Evolutionary conservation across 2,797 vertebrate genomes (phyloP).

Genomic region (Cyclura pinguis): DNA sequence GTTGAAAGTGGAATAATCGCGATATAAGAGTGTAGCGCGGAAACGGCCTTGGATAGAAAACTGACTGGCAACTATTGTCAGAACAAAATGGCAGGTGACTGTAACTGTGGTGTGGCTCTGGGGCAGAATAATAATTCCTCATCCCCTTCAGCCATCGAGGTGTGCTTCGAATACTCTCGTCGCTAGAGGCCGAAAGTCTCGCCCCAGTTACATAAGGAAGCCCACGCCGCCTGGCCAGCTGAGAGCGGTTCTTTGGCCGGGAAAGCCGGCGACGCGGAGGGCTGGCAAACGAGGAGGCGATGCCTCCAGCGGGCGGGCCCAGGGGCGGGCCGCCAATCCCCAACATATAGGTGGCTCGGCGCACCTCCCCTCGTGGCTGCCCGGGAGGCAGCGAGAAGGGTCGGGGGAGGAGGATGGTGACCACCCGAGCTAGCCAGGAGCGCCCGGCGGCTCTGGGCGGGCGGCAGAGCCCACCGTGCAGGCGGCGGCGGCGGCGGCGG

Average conservation of each 20-base stretch:
- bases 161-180: no score
- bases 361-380: not conserved
- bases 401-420: slow-evolving; percentile 29
- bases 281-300: no score
- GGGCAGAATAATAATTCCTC: not conserved
- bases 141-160: no score
- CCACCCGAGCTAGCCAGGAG: not conserved
- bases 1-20: no score
- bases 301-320: not conserved
- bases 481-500: slow-evolving; percentile 4
- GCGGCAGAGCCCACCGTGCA: not conserved
- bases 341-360: not conserved
- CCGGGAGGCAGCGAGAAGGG: not conserved
- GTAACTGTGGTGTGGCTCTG: not conserved
- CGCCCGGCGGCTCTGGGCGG: not conserved
- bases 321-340: not conserved
- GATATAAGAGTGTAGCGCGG: no score
- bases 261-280: not conserved
- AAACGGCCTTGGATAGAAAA: not conserved
- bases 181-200: no score
- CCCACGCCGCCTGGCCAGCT: not conserved
- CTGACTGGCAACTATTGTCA: not conserved
- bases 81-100: slow-evolving; percentile 13
- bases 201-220: not conserved
- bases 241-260: slow-evolving; percentile 44